Evolutionary conservation across 2,888 invertebrate genomes (phyloP).

Genomic region (Apodemia mormo): DNA sequence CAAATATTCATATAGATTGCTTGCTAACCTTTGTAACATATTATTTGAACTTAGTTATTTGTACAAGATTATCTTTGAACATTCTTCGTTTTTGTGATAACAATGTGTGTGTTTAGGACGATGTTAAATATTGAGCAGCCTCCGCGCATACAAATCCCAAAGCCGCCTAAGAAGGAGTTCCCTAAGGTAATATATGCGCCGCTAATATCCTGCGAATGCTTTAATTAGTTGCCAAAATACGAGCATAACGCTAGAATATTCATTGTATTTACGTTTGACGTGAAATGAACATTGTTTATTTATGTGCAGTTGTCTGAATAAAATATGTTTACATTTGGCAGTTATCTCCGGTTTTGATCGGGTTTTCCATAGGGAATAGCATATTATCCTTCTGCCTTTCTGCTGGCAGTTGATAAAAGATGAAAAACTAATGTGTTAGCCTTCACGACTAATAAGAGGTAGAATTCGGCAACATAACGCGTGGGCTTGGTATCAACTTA

Average conservation of each 20-base stretch:
- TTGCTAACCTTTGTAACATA: too few relatives aligned
- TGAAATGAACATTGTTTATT: neutral
- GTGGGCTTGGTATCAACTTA: too few relatives aligned
- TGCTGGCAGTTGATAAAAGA: too few relatives aligned
- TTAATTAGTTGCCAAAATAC: neutral
- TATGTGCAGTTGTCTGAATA: neutral
- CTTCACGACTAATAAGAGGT: too few relatives aligned
- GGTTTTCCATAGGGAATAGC: too few relatives aligned
- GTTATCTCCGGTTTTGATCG: too few relatives aligned
- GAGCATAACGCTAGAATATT: neutral
- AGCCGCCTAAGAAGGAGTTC: conserved; percentile 59
- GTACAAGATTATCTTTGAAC: neutral
- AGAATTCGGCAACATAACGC: too few relatives aligned
- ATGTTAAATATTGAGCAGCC: conserved; percentile 79
- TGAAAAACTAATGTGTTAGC: too few relatives aligned
- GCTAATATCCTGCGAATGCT: neutral
- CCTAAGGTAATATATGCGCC: conserved; percentile 53
- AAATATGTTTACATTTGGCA: too few relatives aligned
- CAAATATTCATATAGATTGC: too few relatives aligned
- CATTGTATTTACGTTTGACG: neutral
- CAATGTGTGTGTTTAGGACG: conserved; percentile 49
- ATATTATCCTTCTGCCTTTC: too few relatives aligned
- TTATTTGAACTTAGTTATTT: neutral
- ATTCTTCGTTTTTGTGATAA: neutral
- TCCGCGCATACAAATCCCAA: conserved; percentile 55